Evolutionary conservation across 2,888 invertebrate genomes (phyloP).

Genomic region (Erebia aethiops): DNA sequence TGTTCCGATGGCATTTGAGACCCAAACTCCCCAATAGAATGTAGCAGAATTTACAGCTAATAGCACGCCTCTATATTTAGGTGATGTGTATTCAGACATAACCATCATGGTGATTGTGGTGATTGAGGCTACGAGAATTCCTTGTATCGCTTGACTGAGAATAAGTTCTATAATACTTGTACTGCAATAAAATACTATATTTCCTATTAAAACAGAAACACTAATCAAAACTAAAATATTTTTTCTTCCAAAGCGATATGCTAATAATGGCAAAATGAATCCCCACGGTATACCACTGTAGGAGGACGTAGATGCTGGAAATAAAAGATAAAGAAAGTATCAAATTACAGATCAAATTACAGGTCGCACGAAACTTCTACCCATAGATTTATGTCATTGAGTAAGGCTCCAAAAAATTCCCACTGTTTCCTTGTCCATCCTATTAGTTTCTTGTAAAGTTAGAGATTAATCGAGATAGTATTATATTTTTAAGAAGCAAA

Average conservation of each 20-base stretch:
- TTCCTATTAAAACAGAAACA: constrained; percentile 14
- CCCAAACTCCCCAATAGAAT: constrained; percentile 40
- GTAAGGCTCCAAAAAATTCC: too few relatives aligned
- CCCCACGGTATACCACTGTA: constrained; percentile 13
- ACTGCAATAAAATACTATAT: constrained; percentile 24
- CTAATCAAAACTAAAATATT: constrained; percentile 16
- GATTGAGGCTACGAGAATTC: constrained; percentile 26
- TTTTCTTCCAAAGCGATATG: constrained; percentile 17
- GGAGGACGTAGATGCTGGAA: constrained; percentile 7
- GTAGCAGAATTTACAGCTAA: constrained; percentile 38
- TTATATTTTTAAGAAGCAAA: too few relatives aligned
- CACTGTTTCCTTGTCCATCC: too few relatives aligned
- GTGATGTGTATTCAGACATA: constrained; percentile 40
- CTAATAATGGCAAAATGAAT: constrained; percentile 8
- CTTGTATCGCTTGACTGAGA: constrained; percentile 29
- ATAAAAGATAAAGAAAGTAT: too few relatives aligned
- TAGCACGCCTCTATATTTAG: constrained; percentile 39
- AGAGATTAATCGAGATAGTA: too few relatives aligned
- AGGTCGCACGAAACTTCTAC: too few relatives aligned
- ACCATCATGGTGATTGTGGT: too few relatives aligned
- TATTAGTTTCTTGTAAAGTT: too few relatives aligned
- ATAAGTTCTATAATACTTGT: constrained; percentile 16
- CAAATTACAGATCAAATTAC: too few relatives aligned
- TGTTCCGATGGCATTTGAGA: constrained; percentile 42
- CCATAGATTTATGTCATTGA: too few relatives aligned